Evolutionary conservation across 2,888 invertebrate species (phyloP), one percentile per base, ranked within the genome.

Genomic region (Odontocerum albicorne): DNA sequence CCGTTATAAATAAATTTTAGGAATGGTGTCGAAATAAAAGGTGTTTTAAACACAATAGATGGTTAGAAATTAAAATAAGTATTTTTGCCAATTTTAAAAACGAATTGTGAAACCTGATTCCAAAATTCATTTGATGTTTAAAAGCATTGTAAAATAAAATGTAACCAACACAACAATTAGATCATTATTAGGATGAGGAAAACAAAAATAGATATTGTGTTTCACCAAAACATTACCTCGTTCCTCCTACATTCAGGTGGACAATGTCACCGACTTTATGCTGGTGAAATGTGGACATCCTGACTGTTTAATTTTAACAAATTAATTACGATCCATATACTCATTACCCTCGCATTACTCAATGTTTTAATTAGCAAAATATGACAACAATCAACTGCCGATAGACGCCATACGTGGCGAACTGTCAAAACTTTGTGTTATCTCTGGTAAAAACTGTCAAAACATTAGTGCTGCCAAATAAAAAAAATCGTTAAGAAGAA

Each of bases 171-270:
- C 10, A 27, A 27, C 10, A 27, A 27, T 27, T 4, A 10, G 10
- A 27, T 27, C 27, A 27, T 27, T 7, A 27, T 27, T 7, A 10
- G 4, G 10, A 27, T 27, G 4, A 10, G 10, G 10, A 10, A 27
- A 7, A 7, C 27, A 27, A 27, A 27, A 27, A 8, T 49, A 17
- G 8, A 10, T 27, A 47, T 16, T 45, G 32, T 13, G 40, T 38
- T 50, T 43, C 44, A 20, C 16, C 55, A 45, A 56, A 43, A 40
- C 68, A 71, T 73, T 80, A 94, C 95, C 90, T 89, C 66, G 90
- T 92, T 60, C 97, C 97, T 56, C 97, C 97, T 63, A 97, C 93
- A 75, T 97, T 97, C 63, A 97, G 81, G 73, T 95, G 90, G 57
- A 97, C 87, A 64, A 97, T 94, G 35, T 56, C 61, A 17, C 58